Conservation (phyloP, 2,113 vertebrate species). For the Scomber colias region DNA sequence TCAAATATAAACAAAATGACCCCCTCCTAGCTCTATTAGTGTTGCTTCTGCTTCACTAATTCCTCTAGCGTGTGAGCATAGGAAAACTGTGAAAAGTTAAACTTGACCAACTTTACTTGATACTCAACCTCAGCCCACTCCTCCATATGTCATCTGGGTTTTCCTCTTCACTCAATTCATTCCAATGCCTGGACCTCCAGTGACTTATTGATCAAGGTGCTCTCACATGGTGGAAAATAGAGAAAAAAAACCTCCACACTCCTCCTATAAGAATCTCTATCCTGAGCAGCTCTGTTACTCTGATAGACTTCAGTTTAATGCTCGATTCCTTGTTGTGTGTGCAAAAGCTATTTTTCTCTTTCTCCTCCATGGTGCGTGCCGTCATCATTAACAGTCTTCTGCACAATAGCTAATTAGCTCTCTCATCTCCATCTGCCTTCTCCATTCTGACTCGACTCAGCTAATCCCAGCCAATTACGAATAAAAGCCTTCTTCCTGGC, state of each 20-base stretch:
- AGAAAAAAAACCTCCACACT: neutral
- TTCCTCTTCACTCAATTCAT: conserved; percentile 34
- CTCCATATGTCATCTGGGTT: conserved; percentile 1
- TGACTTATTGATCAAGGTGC: conserved; percentile 57
- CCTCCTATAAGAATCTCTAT: conserved; percentile 5
- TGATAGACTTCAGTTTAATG: conserved; percentile 45
- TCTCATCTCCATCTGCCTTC: conserved; percentile 78
- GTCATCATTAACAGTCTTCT: conserved; percentile 75
- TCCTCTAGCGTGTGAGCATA: neutral
- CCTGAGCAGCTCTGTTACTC: conserved; percentile 36
- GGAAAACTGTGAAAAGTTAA: conserved; percentile 22
- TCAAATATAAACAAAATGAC: conserved; percentile 31
- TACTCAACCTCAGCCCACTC: conserved; percentile 2
- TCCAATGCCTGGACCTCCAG: conserved; percentile 15
- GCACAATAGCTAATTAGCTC: conserved; percentile 82
- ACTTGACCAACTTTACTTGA: conserved; percentile 5
- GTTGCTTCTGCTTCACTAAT: neutral
- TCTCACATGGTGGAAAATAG: conserved; percentile 32
- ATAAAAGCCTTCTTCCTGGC: conserved; percentile 56
- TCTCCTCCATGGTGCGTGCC: conserved; percentile 50
- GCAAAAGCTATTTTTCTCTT: conserved; percentile 39
- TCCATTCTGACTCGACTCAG: conserved; percentile 65
- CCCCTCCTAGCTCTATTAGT: neutral
- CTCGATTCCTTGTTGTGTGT: conserved; percentile 46
- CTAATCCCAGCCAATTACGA: conserved; percentile 81